These are phyloP conservation scores for Tachypleus tridentatus DNA, from an alignment of 1,140 invertebrate genomes.

Conservation along the genomic window DNA sequence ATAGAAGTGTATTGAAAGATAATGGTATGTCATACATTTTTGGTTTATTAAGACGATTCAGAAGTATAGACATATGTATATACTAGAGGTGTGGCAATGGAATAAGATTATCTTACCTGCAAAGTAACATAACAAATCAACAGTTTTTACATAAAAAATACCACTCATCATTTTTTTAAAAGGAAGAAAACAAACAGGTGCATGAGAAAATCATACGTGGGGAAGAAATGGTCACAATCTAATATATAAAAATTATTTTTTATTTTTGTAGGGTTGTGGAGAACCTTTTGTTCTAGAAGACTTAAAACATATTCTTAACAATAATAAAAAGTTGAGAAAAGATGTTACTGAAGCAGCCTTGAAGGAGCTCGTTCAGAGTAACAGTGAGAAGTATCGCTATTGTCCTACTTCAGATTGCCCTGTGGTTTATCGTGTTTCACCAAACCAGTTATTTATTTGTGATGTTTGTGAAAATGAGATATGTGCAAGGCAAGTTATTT, in stretches of 20 bases:
- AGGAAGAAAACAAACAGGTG: too few species aligned
- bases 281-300: constrained; percentile 8
- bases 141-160: too few species aligned
- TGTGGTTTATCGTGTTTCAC: constrained; percentile 12
- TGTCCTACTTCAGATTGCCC: constrained; percentile 18
- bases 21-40: too few species aligned
- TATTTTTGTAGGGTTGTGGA: constrained; percentile 4
- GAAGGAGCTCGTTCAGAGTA: constrained; percentile 5
- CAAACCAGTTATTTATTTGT: constrained; percentile 6
- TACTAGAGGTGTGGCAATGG: too few species aligned
- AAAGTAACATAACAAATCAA: too few species aligned
- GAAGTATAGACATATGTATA: too few species aligned
- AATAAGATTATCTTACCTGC: too few species aligned
- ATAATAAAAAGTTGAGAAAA: constrained; percentile 4
- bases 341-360: constrained; percentile 8
- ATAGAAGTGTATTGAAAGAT: too few species aligned
- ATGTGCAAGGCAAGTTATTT: constrained; percentile 13
- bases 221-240: too few species aligned
- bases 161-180: too few species aligned
- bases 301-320: constrained; percentile 6
- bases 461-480: constrained; percentile 6
- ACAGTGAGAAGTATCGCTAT: background rate
- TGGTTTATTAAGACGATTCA: too few species aligned
- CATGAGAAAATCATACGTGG: too few species aligned
- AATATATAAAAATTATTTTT: background rate